A percentile compares a stretch with the other conserved stretches of the same genome.
These are phyloP conservation scores for Dicrostonyx torquatus DNA, from an alignment of 2,797 vertebrate genomes.

Conservation along the genomic window DNA sequence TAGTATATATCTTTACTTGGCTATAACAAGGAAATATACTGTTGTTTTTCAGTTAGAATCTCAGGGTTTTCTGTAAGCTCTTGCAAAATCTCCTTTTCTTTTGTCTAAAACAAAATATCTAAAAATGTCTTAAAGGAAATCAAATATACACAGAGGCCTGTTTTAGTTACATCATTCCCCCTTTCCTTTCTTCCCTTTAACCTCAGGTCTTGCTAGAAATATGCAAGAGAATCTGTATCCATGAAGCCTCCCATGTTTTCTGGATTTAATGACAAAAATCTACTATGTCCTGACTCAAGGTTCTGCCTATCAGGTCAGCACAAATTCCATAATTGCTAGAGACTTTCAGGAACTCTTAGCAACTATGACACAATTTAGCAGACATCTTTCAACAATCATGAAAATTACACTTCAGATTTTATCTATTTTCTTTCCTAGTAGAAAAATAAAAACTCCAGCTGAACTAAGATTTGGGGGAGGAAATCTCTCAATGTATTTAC, in stretches of 20 bases:
- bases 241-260: background rate
- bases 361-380: background rate
- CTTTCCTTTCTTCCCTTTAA: background rate
- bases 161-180: background rate
- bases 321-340: background rate
- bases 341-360: background rate
- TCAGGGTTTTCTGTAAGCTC: background rate
- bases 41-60: conserved; percentile 35
- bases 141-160: background rate
- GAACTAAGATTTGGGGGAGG: background rate
- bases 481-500: background rate
- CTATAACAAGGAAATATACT: background rate
- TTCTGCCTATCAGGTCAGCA: background rate
- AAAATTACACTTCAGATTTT: background rate
- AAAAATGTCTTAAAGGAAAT: background rate
- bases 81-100: background rate
- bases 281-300: background rate
- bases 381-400: background rate
- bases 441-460: conserved; percentile 52
- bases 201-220: background rate
- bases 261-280: background rate
- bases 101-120: conserved; percentile 17
- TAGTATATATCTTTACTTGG: background rate
- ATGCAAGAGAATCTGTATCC: background rate
- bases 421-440: conserved; percentile 9